Percentiles rank a stretch among this genome's conserved stretches.
Evolutionary conservation across 2,888 invertebrate genomes (phyloP).

Genomic region (Galerucella calmariensis): DNA sequence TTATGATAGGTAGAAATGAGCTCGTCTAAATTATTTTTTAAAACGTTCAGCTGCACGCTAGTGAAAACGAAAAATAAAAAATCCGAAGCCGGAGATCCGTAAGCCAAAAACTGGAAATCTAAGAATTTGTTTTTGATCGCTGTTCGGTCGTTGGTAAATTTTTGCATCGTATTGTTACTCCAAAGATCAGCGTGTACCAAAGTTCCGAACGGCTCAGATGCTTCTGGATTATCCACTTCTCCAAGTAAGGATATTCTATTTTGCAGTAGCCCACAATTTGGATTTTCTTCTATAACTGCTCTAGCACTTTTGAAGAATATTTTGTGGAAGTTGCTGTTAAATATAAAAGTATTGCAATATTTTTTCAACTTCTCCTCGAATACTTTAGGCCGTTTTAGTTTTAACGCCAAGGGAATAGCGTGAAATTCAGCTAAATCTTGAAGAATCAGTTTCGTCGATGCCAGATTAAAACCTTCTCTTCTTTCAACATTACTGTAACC

Average conservation of each 20-base stretch:
- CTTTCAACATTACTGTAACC: constrained; percentile 65
- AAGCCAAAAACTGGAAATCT: constrained; percentile 69
- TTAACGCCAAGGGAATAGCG: constrained; percentile 67
- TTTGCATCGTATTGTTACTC: constrained; percentile 71
- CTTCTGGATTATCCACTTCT: constrained; percentile 14
- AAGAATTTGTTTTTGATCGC: constrained; percentile 63
- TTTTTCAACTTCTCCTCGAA: constrained; percentile 60
- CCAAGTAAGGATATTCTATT: constrained; percentile 17
- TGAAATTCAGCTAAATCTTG: constrained; percentile 68
- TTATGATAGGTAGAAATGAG: constrained; percentile 66
- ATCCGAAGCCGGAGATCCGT: constrained; percentile 67
- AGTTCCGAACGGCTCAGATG: constrained; percentile 62
- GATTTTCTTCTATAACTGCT: constrained; percentile 13
- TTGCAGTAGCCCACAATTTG: not conserved
- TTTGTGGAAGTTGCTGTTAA: not conserved
- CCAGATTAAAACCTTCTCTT: constrained; percentile 65
- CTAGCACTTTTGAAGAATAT: not conserved
- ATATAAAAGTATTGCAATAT: constrained; percentile 33
- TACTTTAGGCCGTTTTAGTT: constrained; percentile 61
- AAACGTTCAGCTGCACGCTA: constrained; percentile 63
- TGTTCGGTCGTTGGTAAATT: constrained; percentile 51
- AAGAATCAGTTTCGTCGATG: constrained; percentile 64
- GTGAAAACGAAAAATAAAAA: constrained; percentile 68
- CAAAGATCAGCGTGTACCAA: constrained; percentile 70
- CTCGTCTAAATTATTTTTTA: constrained; percentile 62